Conservation (phyloP, 2,797 vertebrate genomes). For the Buphagus erythrorhynchus region DNA sequence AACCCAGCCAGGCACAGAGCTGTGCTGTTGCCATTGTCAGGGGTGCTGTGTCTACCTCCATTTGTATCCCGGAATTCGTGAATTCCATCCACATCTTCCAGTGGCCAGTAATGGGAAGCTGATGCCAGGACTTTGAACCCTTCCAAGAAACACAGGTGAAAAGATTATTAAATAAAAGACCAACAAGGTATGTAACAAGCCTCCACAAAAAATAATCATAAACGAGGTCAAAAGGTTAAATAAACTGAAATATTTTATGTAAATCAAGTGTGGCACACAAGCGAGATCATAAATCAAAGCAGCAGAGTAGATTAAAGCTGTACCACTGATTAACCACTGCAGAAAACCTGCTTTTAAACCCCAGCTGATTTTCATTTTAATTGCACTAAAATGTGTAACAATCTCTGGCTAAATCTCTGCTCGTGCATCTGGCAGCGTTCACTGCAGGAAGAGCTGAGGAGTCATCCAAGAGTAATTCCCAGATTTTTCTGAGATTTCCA, state of each 20-base stretch:
- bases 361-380: not conserved
- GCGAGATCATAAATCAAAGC: not conserved
- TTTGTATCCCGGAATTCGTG: constrained; percentile 86
- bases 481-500: not conserved
- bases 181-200: not conserved
- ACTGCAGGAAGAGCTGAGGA: not conserved
- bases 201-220: not conserved
- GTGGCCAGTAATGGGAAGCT: constrained; percentile 95
- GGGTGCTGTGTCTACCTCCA: constrained; percentile 84
- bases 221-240: not conserved
- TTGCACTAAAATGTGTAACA: not conserved
- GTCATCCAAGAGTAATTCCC: not conserved
- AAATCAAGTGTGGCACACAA: not conserved
- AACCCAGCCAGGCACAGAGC: not conserved
- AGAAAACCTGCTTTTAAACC: not conserved
- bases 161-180: not conserved
- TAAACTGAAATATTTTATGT: not conserved
- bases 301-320: not conserved
- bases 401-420: not conserved
- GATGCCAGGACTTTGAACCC: constrained; percentile 90
- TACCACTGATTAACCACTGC: not conserved
- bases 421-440: not conserved
- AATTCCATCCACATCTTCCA: constrained; percentile 91
- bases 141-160: constrained; percentile 65
- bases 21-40: constrained; percentile 79